A percentile compares a stretch with the other conserved stretches of the same genome.
phyloP scores from a whole-genome alignment of 2,888 invertebrate species.

The Acrocera orbiculus region DNA sequence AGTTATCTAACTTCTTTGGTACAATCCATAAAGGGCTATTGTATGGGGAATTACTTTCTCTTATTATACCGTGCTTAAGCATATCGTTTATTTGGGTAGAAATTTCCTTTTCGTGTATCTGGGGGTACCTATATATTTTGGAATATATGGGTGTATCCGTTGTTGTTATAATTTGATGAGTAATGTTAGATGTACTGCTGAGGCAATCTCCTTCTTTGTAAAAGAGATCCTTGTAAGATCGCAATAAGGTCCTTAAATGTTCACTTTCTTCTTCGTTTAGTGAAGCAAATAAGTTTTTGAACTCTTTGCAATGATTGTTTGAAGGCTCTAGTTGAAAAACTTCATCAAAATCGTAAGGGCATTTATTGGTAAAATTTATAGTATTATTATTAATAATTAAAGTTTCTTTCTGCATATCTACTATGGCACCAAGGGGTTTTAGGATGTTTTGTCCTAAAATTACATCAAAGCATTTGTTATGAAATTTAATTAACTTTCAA shows the following conservation, averaged over 20 bases:
- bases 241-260: not conserved
- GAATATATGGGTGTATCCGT: conserved; percentile 4
- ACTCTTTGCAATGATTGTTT: not conserved
- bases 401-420: conserved; percentile 1
- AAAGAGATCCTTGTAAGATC: not conserved
- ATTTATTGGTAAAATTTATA: not conserved
- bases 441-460: conserved; percentile 2
- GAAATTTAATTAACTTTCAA: not conserved
- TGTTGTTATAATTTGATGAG: not conserved
- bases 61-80: no score
- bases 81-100: no score
- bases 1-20: conserved; percentile 5
- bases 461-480: conserved; percentile 1
- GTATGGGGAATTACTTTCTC: conserved; percentile 5
- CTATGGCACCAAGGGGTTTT: conserved; percentile 1
- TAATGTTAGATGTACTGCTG: not conserved
- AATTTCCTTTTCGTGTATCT: not conserved
- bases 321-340: not conserved
- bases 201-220: not conserved
- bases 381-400: conserved; percentile 1
- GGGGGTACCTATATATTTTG: conserved; percentile 3
- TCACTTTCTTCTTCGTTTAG: not conserved
- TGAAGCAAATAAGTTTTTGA: not conserved
- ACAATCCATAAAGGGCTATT: conserved; percentile 7
- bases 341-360: conserved; percentile 1